phyloP scores from a whole-genome alignment of 2,888 invertebrate genomes.

The Aspidiotus rigidus region DNA sequence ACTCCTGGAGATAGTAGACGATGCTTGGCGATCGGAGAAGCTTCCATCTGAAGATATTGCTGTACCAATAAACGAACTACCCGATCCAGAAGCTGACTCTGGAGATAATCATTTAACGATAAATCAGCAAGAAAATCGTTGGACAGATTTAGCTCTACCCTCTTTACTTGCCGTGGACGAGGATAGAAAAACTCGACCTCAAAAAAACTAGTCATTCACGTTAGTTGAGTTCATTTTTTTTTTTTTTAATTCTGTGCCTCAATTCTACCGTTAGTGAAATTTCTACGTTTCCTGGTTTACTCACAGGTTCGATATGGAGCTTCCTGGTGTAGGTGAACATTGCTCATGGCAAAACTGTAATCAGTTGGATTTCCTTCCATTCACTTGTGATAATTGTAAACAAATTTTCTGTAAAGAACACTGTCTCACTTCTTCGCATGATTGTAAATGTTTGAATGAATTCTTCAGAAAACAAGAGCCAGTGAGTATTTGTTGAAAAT shows the following conservation, averaged over 20 bases:
- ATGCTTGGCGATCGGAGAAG: conserved; percentile 76
- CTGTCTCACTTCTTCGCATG: conserved; percentile 43
- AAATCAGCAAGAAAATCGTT: conserved; percentile 72
- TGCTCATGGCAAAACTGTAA: conserved; percentile 55
- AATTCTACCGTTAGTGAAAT: too few relatives aligned
- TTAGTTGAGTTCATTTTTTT: background rate
- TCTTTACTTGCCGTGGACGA: conserved; percentile 22
- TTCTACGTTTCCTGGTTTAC: conserved; percentile 17
- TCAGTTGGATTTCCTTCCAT: conserved; percentile 62
- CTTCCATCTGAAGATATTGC: conserved; percentile 73
- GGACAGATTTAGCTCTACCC: conserved; percentile 53
- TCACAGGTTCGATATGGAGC: conserved; percentile 51
- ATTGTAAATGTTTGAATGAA: conserved; percentile 29
- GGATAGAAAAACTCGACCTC: conserved; percentile 13
- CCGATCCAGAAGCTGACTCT: conserved; percentile 86
- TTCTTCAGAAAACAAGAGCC: conserved; percentile 25
- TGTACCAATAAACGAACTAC: conserved; percentile 77
- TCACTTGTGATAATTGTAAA: conserved; percentile 55
- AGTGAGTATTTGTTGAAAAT: background rate
- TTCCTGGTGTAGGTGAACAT: conserved; percentile 60
- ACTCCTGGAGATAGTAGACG: conserved; percentile 70
- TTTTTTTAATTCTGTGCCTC: too few relatives aligned
- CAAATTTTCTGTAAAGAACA: conserved; percentile 59
- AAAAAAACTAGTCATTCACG: background rate
- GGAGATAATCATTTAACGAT: conserved; percentile 83